Conservation (phyloP, 2,797 vertebrate species). For the Podargus strigoides region DNA sequence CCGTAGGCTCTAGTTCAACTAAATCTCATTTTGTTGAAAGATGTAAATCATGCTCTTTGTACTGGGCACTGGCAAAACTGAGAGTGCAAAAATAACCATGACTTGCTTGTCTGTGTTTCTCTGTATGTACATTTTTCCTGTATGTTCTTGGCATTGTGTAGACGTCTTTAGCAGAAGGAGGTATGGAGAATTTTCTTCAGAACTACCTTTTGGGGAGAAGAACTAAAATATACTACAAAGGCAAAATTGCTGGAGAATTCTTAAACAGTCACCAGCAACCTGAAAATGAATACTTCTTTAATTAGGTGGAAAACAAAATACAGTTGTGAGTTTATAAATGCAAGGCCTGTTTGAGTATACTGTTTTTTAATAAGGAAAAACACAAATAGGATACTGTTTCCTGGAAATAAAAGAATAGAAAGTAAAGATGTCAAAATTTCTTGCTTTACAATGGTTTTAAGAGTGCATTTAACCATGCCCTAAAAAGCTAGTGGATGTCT, state of each 20-base stretch:
- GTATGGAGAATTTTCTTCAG: neutral
- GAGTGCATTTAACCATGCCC: neutral
- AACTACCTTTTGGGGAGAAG: neutral
- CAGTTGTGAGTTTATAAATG: neutral
- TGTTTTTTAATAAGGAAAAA: neutral
- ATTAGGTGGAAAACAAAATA: neutral
- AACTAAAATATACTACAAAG: neutral
- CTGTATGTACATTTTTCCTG: neutral
- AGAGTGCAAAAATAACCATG: neutral
- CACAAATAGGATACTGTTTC: neutral
- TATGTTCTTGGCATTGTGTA: neutral
- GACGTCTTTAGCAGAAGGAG: neutral
- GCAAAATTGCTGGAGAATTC: neutral
- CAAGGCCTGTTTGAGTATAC: neutral
- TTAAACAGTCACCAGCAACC: neutral
- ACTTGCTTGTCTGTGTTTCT: neutral
- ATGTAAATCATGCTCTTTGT: neutral
- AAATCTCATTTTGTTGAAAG: neutral
- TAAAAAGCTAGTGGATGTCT: neutral
- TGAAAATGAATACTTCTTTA: neutral
- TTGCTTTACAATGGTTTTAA: neutral
- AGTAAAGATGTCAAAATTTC: neutral
- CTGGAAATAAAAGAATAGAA: neutral
- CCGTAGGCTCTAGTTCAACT: neutral
- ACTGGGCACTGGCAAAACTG: neutral